Evolutionary conservation across 1,140 invertebrate species (phyloP).

Genomic region (Nixonia krombeini): DNA sequence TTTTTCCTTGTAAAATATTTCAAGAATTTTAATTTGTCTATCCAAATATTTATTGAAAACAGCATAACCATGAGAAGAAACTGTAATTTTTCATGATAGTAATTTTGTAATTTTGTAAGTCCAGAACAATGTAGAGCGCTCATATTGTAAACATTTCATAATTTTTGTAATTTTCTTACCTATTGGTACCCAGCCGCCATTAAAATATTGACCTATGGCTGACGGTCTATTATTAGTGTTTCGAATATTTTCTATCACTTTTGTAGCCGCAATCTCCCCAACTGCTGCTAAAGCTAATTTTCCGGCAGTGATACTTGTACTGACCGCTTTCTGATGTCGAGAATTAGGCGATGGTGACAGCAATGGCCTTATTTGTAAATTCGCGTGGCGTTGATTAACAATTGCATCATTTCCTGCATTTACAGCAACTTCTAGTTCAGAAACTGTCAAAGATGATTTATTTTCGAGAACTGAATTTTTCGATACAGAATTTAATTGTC

Average conservation of each 20-base stretch:
- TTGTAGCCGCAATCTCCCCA: constrained; percentile 78
- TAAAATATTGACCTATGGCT: constrained; percentile 68
- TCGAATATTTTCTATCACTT: constrained; percentile 65
- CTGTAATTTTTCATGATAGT: too few relatives aligned
- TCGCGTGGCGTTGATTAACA: constrained; percentile 70
- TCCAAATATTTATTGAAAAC: too few relatives aligned
- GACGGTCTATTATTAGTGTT: constrained; percentile 49
- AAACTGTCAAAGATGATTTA: constrained; percentile 46
- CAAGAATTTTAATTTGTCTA: too few relatives aligned
- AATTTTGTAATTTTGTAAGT: too few relatives aligned
- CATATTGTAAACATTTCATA: too few relatives aligned
- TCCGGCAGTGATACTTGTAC: constrained; percentile 74
- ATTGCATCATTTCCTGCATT: constrained; percentile 74
- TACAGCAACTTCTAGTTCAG: constrained; percentile 67
- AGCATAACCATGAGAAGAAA: too few relatives aligned
- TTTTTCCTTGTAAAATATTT: too few relatives aligned
- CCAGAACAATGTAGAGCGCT: too few relatives aligned
- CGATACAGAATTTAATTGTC: not conserved
- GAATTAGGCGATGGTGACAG: constrained; percentile 76
- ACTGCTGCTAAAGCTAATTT: constrained; percentile 76
- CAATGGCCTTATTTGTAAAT: constrained; percentile 68
- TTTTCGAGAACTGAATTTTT: not conserved
- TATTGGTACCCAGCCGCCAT: constrained; percentile 69
- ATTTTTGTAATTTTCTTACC: constrained; percentile 29
- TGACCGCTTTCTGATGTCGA: constrained; percentile 78